phyloP scores from a whole-genome alignment of 2,888 invertebrate species.

The Drosophila pseudotakahashii region DNA sequence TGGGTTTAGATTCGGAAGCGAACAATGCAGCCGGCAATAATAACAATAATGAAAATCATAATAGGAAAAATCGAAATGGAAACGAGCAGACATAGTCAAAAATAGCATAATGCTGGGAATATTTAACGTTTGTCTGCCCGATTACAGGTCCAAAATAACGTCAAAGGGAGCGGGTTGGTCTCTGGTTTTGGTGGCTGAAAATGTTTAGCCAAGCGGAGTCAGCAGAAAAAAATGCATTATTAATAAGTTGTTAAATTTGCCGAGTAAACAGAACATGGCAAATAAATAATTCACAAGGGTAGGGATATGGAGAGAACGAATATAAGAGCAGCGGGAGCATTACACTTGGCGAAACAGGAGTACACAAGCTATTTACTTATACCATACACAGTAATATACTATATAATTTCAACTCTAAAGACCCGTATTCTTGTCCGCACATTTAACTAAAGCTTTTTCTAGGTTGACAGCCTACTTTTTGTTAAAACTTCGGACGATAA shows the following conservation, averaged over 20 bases:
- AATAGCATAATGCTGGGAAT: conserved; percentile 38
- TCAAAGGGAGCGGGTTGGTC: conserved; percentile 2
- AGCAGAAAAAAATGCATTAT: conserved; percentile 71
- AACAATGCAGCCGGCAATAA: conserved; percentile 42
- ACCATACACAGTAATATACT: too few species aligned
- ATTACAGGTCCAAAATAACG: conserved; percentile 34
- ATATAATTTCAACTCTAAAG: too few species aligned
- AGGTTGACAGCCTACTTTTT: too few species aligned
- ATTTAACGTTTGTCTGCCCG: conserved; percentile 31
- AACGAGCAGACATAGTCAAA: conserved; percentile 23
- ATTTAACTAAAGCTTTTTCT: too few species aligned
- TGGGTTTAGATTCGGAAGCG: conserved; percentile 29
- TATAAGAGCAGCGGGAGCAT: background rate
- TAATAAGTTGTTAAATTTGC: conserved; percentile 79
- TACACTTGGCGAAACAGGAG: background rate
- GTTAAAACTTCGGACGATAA: too few species aligned
- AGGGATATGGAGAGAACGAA: conserved; percentile 1
- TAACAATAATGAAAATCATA: conserved; percentile 45
- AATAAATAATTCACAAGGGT: conserved; percentile 67
- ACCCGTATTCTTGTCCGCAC: too few species aligned
- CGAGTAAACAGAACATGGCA: conserved; percentile 71
- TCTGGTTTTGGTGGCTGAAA: conserved; percentile 30
- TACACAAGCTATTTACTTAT: background rate
- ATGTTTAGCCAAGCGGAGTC: conserved; percentile 56
- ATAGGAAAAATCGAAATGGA: conserved; percentile 20